phyloP scores from a whole-genome alignment of 2,113 vertebrate genomes.

The Plecturocebus donacophilus region DNA sequence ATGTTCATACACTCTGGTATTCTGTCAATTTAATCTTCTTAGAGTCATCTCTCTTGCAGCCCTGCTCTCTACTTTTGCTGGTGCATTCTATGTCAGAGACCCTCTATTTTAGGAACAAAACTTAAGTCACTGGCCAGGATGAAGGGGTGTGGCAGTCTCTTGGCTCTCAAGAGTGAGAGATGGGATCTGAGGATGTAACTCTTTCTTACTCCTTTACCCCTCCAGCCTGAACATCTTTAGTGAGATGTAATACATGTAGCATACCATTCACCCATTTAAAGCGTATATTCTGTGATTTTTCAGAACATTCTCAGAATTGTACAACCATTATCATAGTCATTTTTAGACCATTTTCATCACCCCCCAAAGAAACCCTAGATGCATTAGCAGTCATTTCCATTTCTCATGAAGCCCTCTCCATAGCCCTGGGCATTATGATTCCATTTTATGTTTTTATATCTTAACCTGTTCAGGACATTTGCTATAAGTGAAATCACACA shows the following conservation, averaged over 20 bases:
- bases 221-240: not conserved
- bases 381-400: not conserved
- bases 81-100: rapidly evolving
- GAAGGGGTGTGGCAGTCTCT: no score
- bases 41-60: not conserved
- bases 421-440: not conserved
- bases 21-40: not conserved
- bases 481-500: not conserved
- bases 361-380: not conserved
- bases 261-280: not conserved
- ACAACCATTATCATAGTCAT: not conserved
- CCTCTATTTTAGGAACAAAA: not conserved
- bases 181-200: not conserved
- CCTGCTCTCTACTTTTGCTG: not conserved
- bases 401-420: not conserved
- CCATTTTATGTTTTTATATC: not conserved
- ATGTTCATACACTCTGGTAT: not conserved
- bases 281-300: not conserved
- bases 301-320: not conserved
- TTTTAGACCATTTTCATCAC: not conserved
- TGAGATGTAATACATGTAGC: not conserved
- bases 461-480: not conserved
- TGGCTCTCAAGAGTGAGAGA: not conserved
- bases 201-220: not conserved
- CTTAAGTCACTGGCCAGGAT: not conserved